phyloP scores from a whole-genome alignment of 2,113 vertebrate genomes.

The Bubalus kerabau region DNA sequence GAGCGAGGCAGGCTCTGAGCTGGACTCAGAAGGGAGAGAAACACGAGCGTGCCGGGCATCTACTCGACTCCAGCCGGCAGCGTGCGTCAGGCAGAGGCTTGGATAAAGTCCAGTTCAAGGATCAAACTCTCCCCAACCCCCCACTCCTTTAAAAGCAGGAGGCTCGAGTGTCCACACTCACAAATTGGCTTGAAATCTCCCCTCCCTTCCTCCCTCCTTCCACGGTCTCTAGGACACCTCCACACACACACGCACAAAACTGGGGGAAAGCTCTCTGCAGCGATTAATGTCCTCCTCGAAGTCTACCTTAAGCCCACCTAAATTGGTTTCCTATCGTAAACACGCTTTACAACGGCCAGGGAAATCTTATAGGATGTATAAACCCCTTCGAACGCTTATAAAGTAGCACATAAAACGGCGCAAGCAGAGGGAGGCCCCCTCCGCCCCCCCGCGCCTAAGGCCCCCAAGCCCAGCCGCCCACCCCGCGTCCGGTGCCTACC shows the following conservation, averaged over 20 bases:
- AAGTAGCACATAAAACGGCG: conserved; percentile 92
- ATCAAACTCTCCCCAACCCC: background rate
- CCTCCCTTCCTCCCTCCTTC: background rate
- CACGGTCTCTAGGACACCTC: background rate
- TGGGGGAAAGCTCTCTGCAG: conserved; percentile 63
- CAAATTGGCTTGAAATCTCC: conserved; percentile 51
- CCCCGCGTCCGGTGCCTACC: conserved; percentile 77
- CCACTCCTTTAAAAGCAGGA: background rate
- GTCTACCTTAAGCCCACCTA: conserved; percentile 85
- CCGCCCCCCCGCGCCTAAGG: conserved; percentile 71
- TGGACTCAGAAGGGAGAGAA: background rate
- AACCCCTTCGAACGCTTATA: conserved; percentile 99
- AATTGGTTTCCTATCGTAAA: conserved; percentile 96
- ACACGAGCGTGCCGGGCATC: background rate
- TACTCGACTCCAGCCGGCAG: background rate
- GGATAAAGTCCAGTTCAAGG: conserved; percentile 63
- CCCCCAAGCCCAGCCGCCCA: conserved; percentile 75
- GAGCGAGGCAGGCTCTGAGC: background rate
- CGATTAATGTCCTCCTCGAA: conserved; percentile 80
- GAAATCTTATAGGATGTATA: conserved; percentile 98
- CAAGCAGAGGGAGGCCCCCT: conserved; percentile 84
- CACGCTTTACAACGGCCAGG: conserved; percentile 93
- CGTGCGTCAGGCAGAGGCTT: conserved; percentile 40
- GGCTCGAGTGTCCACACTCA: background rate
- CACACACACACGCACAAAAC: background rate